Conservation (phyloP, 2,888 invertebrate species). For the Morinoia aosen region DNA sequence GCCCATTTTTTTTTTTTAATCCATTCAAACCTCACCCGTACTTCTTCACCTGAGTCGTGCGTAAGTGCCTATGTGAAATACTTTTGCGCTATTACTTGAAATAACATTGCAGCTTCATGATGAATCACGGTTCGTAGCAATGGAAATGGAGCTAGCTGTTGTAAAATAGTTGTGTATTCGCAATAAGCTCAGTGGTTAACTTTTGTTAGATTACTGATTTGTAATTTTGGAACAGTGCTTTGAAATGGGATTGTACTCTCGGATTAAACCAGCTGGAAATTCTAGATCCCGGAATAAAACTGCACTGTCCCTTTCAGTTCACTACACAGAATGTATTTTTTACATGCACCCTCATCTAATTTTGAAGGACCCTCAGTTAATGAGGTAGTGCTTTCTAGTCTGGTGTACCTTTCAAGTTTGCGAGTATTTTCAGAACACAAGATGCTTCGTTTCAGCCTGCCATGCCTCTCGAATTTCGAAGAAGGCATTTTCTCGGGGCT, state of each 20-base stretch:
- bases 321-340: not conserved
- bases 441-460: not conserved
- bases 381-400: slow-evolving; percentile 6
- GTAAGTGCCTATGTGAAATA: not conserved
- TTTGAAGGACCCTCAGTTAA: not conserved
- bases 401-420: not conserved
- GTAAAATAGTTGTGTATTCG: not conserved
- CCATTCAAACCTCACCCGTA: not conserved
- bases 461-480: not conserved
- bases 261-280: not conserved
- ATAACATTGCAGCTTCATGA: not conserved
- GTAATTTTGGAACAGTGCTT: not conserved
- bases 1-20: not conserved
- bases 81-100: not conserved
- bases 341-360: not conserved
- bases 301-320: not conserved
- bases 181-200: not conserved
- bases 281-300: not conserved
- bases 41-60: not conserved
- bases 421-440: not conserved
- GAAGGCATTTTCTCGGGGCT: not conserved
- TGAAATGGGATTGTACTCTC: not conserved
- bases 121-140: not conserved
- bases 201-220: not conserved
- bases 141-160: not conserved